These are phyloP conservation scores for Eudasyphora cyanicolor DNA, from an alignment of 2,888 invertebrate genomes.

Conservation along the genomic window DNA sequence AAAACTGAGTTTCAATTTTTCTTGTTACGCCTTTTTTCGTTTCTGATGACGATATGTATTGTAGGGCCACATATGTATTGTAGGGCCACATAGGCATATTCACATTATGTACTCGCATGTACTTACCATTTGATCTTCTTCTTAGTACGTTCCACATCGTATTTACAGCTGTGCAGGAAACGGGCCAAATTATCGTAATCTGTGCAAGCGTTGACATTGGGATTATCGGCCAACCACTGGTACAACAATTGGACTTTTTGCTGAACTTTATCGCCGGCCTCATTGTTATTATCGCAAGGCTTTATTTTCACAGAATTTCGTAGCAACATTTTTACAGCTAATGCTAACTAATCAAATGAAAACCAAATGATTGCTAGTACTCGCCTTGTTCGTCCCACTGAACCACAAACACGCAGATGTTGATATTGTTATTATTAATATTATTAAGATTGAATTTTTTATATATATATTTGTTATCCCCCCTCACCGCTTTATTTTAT, in stretches of 20 bases:
- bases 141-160: conserved; percentile 82
- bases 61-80: no score
- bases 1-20: no score
- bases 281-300: conserved; percentile 42
- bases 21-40: no score
- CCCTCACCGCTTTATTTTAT: no score
- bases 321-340: conserved; percentile 47
- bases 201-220: conserved; percentile 78
- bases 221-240: conserved; percentile 79
- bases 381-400: no score
- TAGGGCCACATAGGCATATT: no score
- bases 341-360: neutral
- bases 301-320: conserved; percentile 50
- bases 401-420: neutral
- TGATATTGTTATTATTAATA: no score
- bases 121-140: conserved; percentile 81
- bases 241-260: conserved; percentile 74
- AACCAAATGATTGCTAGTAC: no score
- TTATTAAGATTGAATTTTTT: neutral
- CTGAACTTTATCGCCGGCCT: conserved; percentile 66
- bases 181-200: conserved; percentile 81
- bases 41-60: no score
- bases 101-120: no score
- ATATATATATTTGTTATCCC: no score
- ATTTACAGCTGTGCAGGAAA: conserved; percentile 84